Conservation (phyloP, 2,113 vertebrate species). For the sheep (Ovis aries) region ARS-UI_Ramb_v3.0 NC_056058.1:33769501-33770000, state of each 20-base stretch:
- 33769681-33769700: background rate
- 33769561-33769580: background rate
- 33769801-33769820: background rate
- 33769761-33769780: background rate
- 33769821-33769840: background rate
- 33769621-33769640: background rate
- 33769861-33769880: background rate
- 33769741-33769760: background rate
- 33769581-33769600: background rate
- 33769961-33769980: background rate
- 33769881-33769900: background rate
- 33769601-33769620: background rate
- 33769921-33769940: background rate
- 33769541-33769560: background rate
- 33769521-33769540: rapidly evolving
- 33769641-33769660: background rate
- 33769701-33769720: too few species aligned
- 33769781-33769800: rapidly evolving
- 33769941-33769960: background rate
- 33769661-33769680: background rate
- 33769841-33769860: too few species aligned
- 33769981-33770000: background rate
- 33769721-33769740: background rate
- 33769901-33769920: too few species aligned
- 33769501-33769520: background rate